Evolutionary conservation across 2,888 invertebrate species (phyloP).

Genomic region (Pseudococcus viburni): DNA sequence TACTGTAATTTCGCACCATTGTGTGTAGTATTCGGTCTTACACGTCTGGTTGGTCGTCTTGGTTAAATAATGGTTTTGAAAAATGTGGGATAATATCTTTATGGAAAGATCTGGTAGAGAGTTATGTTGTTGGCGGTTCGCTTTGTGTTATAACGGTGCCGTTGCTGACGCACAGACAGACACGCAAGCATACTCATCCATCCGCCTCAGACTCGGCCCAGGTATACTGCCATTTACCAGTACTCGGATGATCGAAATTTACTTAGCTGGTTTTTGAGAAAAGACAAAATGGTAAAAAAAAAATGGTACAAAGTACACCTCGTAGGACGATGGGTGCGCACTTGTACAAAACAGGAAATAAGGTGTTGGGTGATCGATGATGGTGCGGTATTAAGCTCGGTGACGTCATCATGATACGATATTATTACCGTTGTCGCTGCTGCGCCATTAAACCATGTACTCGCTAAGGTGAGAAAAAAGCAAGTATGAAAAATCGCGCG

Average conservation of each 20-base stretch:
- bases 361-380: slow-evolving; percentile 25
- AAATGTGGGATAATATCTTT: slow-evolving; percentile 25
- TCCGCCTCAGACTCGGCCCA: neutral
- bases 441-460: neutral
- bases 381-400: neutral
- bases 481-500: neutral
- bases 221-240: neutral
- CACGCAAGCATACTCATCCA: neutral
- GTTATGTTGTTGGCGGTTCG: slow-evolving; percentile 5
- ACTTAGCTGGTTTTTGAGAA: no score
- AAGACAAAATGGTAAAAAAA: no score
- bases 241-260: neutral
- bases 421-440: neutral
- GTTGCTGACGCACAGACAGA: neutral
- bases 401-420: slow-evolving; percentile 18
- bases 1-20: slow-evolving; percentile 6
- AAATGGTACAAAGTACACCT: no score
- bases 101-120: slow-evolving; percentile 20
- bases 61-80: slow-evolving; percentile 18
- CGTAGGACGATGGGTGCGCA: slow-evolving; percentile 1
- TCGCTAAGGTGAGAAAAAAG: neutral
- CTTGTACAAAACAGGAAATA: neutral
- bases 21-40: neutral
- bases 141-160: slow-evolving; percentile 20
- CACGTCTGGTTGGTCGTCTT: neutral